Base-by-base conservation (phyloP, 2,797 vertebrate genomes). In the Lindbergichthys nudifrons region DNA sequence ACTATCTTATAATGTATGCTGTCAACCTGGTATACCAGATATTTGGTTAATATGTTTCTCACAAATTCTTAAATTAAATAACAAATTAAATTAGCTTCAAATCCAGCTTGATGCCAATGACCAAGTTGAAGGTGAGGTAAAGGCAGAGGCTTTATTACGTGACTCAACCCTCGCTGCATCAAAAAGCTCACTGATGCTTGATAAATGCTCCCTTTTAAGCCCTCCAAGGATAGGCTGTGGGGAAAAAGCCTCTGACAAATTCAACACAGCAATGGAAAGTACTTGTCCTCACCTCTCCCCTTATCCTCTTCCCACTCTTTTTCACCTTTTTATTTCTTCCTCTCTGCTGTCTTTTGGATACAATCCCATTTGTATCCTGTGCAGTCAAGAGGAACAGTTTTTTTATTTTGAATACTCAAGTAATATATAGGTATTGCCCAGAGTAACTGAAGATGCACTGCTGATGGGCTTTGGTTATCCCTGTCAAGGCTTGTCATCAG, bases 181-280 rank as follows among this genome's bases (percentile, higher is more conserved):
- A 48, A 46, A 71, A 80, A 59, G 43, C 69, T 77, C n/a, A 54
- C 39, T 79, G 70, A 82, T 84, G 80, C 52, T 73, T 81, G 60
- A 65, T 60, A 74, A 82, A 82, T 74, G 64, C 53, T 77, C 57
- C 48, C 60, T 66, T 69, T 72, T 61, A 70, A 73, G 66, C 66
- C 18, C 48, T 71, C 51, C 26, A n/a, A 57, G 59, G 73, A 71
- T n/a, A 57, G 26, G 39, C 74, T 62, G 68, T 54, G 14, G 48
- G 56, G 56, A 72, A 79, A 26, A 84, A 75, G 45, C 58, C 57
- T 77, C 62, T 53, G 36, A 78, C 30, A 63, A 65, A 83, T 79
- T 81, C 64, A 77, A 39, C 62, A 73, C 71, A 56, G 18, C 52
- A 19, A 43, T 19, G 54, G 65, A 36, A 54, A 72, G 14, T 50